Conservation (phyloP, 2,888 invertebrate genomes). For the Heteromyza rotundicornis region DNA sequence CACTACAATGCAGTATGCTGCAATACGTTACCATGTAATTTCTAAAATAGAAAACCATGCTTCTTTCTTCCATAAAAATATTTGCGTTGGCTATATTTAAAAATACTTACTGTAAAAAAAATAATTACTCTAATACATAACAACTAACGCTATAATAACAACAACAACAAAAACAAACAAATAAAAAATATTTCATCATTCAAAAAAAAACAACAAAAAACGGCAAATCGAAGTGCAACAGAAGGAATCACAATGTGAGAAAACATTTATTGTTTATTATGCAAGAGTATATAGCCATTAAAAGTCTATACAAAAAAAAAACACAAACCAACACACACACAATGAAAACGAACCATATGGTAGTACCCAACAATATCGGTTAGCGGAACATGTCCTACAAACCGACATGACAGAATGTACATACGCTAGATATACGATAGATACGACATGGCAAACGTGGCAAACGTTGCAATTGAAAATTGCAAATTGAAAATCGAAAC, state of each 20-base stretch:
- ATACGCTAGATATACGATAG: background rate
- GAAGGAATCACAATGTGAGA: conserved; percentile 2
- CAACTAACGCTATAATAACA: too few species aligned
- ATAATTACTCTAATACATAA: too few species aligned
- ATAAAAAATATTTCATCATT: too few species aligned
- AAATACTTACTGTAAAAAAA: too few species aligned
- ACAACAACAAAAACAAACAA: too few species aligned
- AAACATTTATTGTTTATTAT: background rate
- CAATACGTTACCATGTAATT: too few species aligned
- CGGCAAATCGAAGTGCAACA: background rate
- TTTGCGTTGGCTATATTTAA: too few species aligned
- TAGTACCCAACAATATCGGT: conserved; percentile 47
- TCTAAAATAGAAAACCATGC: too few species aligned
- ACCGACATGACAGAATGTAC: conserved; percentile 45
- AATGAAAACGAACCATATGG: background rate
- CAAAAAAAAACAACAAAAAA: too few species aligned
- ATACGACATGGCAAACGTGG: background rate
- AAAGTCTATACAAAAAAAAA: background rate
- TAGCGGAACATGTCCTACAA: conserved; percentile 59
- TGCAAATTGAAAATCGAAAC: conserved; percentile 7
- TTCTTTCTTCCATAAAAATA: too few species aligned
- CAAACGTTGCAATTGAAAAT: background rate
- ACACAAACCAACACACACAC: background rate
- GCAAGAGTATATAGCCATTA: background rate
- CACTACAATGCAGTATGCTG: too few species aligned